These are phyloP conservation scores for Aphodius granarius DNA, from an alignment of 2,888 invertebrate species.

Conservation along the genomic window DNA sequence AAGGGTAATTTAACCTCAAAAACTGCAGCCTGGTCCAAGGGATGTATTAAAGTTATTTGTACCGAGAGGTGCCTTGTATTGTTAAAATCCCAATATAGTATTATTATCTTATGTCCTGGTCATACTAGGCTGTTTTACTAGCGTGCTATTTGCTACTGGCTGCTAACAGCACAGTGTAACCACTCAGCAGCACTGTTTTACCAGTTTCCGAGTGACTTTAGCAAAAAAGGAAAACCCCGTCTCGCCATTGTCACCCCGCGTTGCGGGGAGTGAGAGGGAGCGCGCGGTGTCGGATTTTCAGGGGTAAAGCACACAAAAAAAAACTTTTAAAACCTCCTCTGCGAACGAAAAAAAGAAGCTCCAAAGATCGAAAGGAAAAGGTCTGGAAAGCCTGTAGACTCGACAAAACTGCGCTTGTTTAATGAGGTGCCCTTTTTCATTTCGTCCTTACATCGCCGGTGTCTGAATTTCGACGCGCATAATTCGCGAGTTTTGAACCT, in stretches of 20 bases:
- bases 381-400: not conserved
- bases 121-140: too few relatives aligned
- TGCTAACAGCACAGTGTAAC: too few relatives aligned
- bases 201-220: too few relatives aligned
- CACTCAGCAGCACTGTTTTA: too few relatives aligned
- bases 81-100: too few relatives aligned
- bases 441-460: not conserved
- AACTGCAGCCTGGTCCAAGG: too few relatives aligned
- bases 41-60: too few relatives aligned
- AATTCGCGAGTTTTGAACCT: not conserved
- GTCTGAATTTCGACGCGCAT: not conserved
- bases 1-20: too few relatives aligned
- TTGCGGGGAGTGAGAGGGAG: not conserved
- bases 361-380: not conserved
- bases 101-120: too few relatives aligned
- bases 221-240: not conserved
- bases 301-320: not conserved
- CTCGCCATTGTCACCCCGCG: not conserved
- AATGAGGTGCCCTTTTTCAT: constrained; percentile 7
- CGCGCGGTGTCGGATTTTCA: constrained; percentile 9
- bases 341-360: not conserved
- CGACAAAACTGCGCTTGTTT: constrained; percentile 14
- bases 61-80: too few relatives aligned
- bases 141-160: too few relatives aligned
- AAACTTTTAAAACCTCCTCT: not conserved